Evolutionary conservation across 1,140 invertebrate genomes (phyloP), one percentile per base, ranked within the genome.

Genomic region (Olivierus martensii): DNA sequence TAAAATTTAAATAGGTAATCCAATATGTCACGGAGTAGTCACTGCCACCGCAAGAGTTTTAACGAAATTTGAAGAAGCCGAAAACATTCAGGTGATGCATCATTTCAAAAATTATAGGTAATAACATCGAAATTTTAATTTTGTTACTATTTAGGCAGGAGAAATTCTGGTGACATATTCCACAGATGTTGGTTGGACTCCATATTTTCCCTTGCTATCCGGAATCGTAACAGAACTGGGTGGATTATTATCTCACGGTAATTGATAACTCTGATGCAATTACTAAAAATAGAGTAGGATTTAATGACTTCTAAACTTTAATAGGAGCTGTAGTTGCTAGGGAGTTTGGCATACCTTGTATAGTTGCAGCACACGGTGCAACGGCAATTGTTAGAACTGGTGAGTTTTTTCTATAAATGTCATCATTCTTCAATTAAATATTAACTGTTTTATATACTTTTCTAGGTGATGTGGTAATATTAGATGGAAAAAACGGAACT

Each of bases 161-260:
- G 84, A 89, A 63, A 77, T 91, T 56, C 69, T 90, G 38, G 79
- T 91, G 51, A 86, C 85, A 0, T 71, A 75, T 51, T 75, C 76
- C 17, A 89, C 85, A 0, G 86, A 91, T 63, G 82, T 89, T 52
- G 85, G 81, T 14, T 91, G 86, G 86, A 81, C 81, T 14, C 84
- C 86, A 2, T 88, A 86, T 66, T 91, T 90, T 63, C 83, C 86
- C 0, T 70, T 89, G 10, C 66, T 90, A 7, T 69, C 73, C 2
- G 87, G 85, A n/a, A 75, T 91, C n/a, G 80, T 87, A 6, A 89
- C 86, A 0, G 86, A 91, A 69, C 69, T 88, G 5, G 86, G 86
- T 15, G 86, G 87, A 39, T 72, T 88, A 0, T 78, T 90, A 55
- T 88, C 84, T 41, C 86, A 91, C 63, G 87, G 85, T 46, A 46